Base-by-base conservation (phyloP, 2,113 vertebrate genomes). In the Cavia porcellus region DNA sequence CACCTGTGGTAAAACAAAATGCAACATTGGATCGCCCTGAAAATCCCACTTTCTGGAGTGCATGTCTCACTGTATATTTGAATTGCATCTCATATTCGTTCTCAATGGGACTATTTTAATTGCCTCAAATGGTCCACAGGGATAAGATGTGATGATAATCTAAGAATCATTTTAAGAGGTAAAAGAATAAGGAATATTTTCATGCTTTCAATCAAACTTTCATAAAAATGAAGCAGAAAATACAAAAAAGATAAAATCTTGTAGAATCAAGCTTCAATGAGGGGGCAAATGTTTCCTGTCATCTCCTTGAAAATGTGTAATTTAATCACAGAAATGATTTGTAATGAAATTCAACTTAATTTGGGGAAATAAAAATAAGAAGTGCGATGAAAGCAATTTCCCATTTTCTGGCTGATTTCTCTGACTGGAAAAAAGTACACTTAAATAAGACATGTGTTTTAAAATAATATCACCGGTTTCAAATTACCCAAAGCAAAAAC, bases 401-500 rank as follows among this genome's bases (percentile, higher is more conserved):
- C 83, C 84, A 95, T 92, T 66, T 35, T 93, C 7, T 82, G 81
- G 14, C 28, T 93, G 22, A 95, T 94, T 47, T 83, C 9, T 91
- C 57, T 82, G 35, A 82, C 3, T 85, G 10, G 50, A 50, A 89
- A 90, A 80, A 85, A 61, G 50, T 72, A 50, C 38, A 95, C 19
- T 94, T 79, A 85, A 91, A 93, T 55, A 86, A 84, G 90, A 82
- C 94, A 83, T 82, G 55, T 95, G 59, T 92, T 42, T 94, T 77
- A 86, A 94, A 97, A 90, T 45, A 90, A 47, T 97, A 86, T 82
- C 24, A 89, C 3, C 0, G 30, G 86, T 93, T 30, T 82, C 82
- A 97, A 95, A 38, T 52, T 93, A 20, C 84, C 79, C 75, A 89
- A 97, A 87, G 8, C 6, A 92, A 94, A 86, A 92, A 20, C 42